Evolutionary conservation across 2,113 vertebrate genomes (phyloP), one percentile per base, ranked within the genome.

Genomic region (Atlantisia rogersi): DNA sequence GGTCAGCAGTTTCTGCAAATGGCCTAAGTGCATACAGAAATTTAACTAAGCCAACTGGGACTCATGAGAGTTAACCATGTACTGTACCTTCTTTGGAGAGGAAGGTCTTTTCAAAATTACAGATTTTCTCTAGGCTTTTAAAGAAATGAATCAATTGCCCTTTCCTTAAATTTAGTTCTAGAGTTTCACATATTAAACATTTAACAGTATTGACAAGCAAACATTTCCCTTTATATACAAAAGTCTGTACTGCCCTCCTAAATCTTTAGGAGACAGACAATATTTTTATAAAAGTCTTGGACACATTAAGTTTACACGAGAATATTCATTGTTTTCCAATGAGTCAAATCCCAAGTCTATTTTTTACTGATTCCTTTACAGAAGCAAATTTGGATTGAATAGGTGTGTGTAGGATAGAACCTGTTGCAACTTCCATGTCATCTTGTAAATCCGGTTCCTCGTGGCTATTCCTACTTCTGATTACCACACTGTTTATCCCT

Each of bases 1-100:
- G 60, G 92, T 94, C 86, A 87, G 46, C 68, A 92, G 74, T 91
- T 95, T 86, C 83, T 95, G 88, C 81, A 94, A 65, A 96, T 60
- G 77, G 60, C 77, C 92, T 35, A n/a, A 11, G 3, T 18, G 52
- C n/a, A 35, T 37, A 87, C 3, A 82, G 64, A 93, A 88, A 65
- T 53, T 53, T 81, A 82, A 82, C 56, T 53, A 68, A 62, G 71
- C 21, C 58, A 89, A 15, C 9, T 86, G 3, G 48, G 74, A 82
- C 19, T 79, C 44, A 86, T 63, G 35, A 82, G 22, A 80, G 86
- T 93, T 82, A 88, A 86, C 19, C 25, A 50, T 5, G 4, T 62
- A 42, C 52, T 76, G 40, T 58, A 86, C 28, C 11, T 89, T 85
- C n/a, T n/a, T n/a, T 32, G 50, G 53, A 91, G 50, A 69, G 64